Evolutionary conservation across 2,113 vertebrate genomes (phyloP).

Genomic region (Callocephalon fimbriatum): DNA sequence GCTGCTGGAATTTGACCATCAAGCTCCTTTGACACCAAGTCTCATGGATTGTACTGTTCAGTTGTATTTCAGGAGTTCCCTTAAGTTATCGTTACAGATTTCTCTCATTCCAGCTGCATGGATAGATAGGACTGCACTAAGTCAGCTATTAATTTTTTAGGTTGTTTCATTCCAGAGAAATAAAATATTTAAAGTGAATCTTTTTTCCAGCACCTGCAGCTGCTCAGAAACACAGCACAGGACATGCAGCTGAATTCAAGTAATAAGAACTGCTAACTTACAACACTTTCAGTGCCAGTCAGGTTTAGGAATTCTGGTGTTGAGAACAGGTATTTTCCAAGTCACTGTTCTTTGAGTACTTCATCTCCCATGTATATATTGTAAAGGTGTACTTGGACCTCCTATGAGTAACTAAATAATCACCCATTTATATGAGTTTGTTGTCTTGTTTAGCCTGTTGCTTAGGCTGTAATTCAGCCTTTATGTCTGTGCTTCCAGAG

Average conservation of each 20-base stretch:
- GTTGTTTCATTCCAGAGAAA: conserved; percentile 30
- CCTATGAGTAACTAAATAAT: background rate
- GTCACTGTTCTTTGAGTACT: background rate
- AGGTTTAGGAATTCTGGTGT: background rate
- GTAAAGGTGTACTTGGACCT: background rate
- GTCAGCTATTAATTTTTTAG: conserved; percentile 11
- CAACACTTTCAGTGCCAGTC: background rate
- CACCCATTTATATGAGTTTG: background rate
- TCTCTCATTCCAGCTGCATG: background rate
- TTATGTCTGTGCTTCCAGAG: background rate
- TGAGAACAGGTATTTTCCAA: background rate
- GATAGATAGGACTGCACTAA: background rate
- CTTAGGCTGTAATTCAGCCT: background rate
- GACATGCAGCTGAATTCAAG: background rate
- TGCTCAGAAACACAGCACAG: background rate
- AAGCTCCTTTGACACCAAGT: background rate
- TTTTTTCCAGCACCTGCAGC: conserved; percentile 2
- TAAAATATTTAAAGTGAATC: conserved; percentile 42
- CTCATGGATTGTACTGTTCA: background rate
- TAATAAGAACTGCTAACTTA: background rate
- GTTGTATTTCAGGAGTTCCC: conserved; percentile 11
- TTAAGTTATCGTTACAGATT: background rate
- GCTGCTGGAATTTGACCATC: background rate
- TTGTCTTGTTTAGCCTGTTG: background rate
- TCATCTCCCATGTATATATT: background rate